Evolutionary conservation across 2,113 vertebrate species (phyloP), one percentile per base, ranked within the genome.

Genomic region (Podilymbus podiceps): DNA sequence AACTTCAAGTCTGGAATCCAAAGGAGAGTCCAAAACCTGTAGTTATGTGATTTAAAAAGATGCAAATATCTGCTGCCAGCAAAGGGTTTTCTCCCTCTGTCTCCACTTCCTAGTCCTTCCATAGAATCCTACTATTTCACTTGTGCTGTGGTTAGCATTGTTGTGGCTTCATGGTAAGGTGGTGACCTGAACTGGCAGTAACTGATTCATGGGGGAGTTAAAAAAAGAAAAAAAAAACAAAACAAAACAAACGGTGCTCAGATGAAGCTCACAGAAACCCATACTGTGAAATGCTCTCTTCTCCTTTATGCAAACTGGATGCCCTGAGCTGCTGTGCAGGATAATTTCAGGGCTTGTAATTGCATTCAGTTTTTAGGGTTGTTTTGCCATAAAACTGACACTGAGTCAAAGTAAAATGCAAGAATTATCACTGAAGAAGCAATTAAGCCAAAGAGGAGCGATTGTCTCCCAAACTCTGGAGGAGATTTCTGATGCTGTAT

Each of bases 131-230:
- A 9, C 16, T 30, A 31, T 35, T 46, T 60, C 9, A 28, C 8
- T 5, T 46, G 20, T 66, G 55, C 17, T 20, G 5, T 5, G 8
- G 16, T 55, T 81, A 64, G 7, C 4, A 5, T 18, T 44, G 25
- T 33, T 25, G 46, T 66, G 50, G 33, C 46, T 64, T 69, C 0
- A 0, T 38, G 31, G 35, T 11, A 52, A 68, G 30, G 4, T 42
- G 24, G 17, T 18, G 24, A 27, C 12, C 35, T 40, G 31, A 88
- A 38, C 14, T 55, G 17, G 4, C 49, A 80, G 66, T 75, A 88
- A 14, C 6, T 28, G 40, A 28, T 16, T 33, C 16, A 52, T n/a
- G 2, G 16, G 7, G 24, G 28, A 72, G 28, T 5, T 79, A 9
- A 11, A 44, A 44, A 44, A 44, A 46, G 9, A 46, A 46, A 46